phyloP scores from a whole-genome alignment of 2,113 vertebrate species.

The Brachypteracias leptosomus region DNA sequence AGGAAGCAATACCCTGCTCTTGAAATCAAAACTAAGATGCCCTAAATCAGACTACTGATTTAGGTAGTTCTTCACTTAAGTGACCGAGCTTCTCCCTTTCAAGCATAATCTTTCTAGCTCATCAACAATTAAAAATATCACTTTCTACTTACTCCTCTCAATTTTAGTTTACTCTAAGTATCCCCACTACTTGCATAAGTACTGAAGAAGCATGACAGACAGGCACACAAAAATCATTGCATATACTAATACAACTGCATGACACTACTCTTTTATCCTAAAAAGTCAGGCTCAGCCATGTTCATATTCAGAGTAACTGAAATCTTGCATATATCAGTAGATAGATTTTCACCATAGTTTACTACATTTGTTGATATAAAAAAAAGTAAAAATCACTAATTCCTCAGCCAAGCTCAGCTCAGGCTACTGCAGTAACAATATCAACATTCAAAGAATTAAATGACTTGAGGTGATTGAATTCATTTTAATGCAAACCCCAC shows the following conservation, averaged over 20 bases:
- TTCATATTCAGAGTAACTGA: not conserved
- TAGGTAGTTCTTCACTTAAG: not conserved
- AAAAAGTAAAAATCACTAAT: not conserved
- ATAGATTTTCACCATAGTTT: not conserved
- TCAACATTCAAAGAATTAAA: not conserved
- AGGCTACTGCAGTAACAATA: not conserved
- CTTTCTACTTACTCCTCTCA: not conserved
- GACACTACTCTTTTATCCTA: not conserved
- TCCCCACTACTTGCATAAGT: not conserved
- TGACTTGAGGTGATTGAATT: not conserved
- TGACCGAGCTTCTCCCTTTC: not conserved
- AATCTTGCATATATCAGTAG: not conserved
- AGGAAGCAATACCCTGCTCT: too few relatives aligned
- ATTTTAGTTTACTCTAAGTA: not conserved
- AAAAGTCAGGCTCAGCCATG: not conserved
- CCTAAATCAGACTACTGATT: not conserved
- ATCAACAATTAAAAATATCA: not conserved
- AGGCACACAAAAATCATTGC: not conserved
- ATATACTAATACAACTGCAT: not conserved
- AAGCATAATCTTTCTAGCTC: not conserved
- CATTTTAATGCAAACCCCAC: not conserved
- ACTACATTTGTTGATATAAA: not conserved
- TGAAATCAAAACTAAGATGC: too few relatives aligned
- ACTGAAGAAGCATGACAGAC: not conserved
- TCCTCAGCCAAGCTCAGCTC: not conserved